These are phyloP conservation scores for Cosmorhoe ocellata DNA, from an alignment of 2,888 invertebrate species.

Conservation along the genomic window DNA sequence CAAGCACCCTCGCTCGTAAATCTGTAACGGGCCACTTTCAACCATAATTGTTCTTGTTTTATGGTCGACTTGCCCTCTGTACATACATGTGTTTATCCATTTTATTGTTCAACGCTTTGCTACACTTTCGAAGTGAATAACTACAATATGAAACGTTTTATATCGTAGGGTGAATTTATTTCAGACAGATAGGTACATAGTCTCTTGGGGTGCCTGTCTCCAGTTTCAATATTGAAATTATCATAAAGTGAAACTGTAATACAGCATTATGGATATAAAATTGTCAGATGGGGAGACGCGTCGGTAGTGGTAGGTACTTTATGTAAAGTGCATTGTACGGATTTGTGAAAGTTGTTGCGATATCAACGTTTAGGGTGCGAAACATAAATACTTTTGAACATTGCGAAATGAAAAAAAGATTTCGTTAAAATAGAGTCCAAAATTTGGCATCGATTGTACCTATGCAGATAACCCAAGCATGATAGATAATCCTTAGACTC, in stretches of 20 bases:
- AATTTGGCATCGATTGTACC: too few relatives aligned
- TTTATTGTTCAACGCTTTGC: constrained; percentile 35
- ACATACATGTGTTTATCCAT: constrained; percentile 36
- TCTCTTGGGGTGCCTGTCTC: constrained; percentile 30
- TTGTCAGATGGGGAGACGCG: constrained; percentile 22
- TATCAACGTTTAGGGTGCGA: neutral
- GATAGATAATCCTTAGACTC: too few relatives aligned
- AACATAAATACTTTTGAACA: too few relatives aligned
- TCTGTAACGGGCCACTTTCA: constrained; percentile 41
- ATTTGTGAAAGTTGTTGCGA: constrained; percentile 18
- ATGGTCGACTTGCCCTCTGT: constrained; percentile 36
- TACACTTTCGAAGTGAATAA: constrained; percentile 30
- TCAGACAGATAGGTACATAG: constrained; percentile 25
- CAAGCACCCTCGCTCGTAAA: constrained; percentile 41
- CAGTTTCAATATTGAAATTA: constrained; percentile 38
- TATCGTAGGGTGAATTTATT: constrained; percentile 30
- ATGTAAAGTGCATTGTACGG: constrained; percentile 34
- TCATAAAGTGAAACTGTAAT: constrained; percentile 33
- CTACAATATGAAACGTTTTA: constrained; percentile 29
- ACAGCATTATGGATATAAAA: constrained; percentile 26
- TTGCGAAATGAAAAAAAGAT: too few relatives aligned
- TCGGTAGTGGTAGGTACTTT: neutral
- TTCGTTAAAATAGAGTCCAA: too few relatives aligned
- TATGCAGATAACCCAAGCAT: too few relatives aligned
- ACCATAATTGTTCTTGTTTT: constrained; percentile 49